A percentile compares a stretch with the other conserved stretches of the same genome.
These are phyloP conservation scores for Microctonus aethiopoides DNA, from an alignment of 2,888 invertebrate genomes.

Conservation along the genomic window DNA sequence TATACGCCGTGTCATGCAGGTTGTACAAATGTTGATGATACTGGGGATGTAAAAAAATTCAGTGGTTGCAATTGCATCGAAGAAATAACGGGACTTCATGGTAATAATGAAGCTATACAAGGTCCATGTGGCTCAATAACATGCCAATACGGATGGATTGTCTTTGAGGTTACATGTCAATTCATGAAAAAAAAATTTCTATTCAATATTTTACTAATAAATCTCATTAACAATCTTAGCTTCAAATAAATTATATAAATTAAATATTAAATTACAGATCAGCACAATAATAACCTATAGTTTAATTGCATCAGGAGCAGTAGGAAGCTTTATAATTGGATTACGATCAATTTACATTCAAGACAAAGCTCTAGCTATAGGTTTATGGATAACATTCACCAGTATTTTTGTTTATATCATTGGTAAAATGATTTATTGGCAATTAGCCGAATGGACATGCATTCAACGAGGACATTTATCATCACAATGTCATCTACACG, in stretches of 20 bases:
- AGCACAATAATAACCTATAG: conserved; percentile 65
- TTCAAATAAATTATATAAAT: conserved; percentile 9
- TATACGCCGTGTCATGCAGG: conserved; percentile 83
- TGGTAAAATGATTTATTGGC: conserved; percentile 73
- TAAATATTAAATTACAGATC: conserved; percentile 55
- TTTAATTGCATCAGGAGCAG: conserved; percentile 64
- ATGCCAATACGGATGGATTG: conserved; percentile 69
- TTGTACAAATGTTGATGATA: conserved; percentile 68
- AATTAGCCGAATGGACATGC: conserved; percentile 69
- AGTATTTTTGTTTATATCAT: conserved; percentile 73
- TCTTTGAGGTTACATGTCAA: conserved; percentile 60
- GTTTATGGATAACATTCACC: conserved; percentile 70
- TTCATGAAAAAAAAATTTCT: neutral
- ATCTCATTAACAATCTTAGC: neutral
- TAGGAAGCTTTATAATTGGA: conserved; percentile 70
- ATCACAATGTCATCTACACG: conserved; percentile 67
- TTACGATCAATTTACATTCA: conserved; percentile 71
- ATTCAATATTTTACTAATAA: no score
- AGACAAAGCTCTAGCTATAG: conserved; percentile 74
- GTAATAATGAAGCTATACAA: conserved; percentile 64
- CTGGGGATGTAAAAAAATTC: conserved; percentile 68
- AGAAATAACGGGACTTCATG: conserved; percentile 46
- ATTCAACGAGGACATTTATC: conserved; percentile 67
- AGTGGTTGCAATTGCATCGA: conserved; percentile 69
- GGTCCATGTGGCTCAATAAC: conserved; percentile 70